A percentile compares a stretch with the other conserved stretches of the same genome.
Conservation (phyloP, 2,113 vertebrate species). For the Pangasianodon hypophthalmus region DNA sequence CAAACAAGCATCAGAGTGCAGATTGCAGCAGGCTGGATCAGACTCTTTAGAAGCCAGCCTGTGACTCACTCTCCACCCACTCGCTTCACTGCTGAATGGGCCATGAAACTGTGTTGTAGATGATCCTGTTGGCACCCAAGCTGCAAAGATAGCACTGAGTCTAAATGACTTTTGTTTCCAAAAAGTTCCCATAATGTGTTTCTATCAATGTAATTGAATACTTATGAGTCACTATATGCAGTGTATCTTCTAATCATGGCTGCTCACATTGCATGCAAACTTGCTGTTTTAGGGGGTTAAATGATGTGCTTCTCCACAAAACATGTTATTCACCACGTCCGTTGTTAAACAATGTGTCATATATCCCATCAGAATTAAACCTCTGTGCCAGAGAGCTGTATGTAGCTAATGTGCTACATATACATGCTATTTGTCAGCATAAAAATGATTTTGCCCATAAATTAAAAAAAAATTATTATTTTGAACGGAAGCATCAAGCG, state of each 20-base stretch:
- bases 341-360: background rate
- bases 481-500: too few species aligned
- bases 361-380: background rate
- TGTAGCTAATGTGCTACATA: background rate
- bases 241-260: background rate
- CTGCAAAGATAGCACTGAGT: conserved; percentile 24
- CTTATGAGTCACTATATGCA: background rate
- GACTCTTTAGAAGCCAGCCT: conserved; percentile 6
- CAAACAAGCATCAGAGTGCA: conserved; percentile 37
- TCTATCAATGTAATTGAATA: background rate
- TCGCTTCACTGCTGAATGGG: conserved; percentile 20
- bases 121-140: conserved; percentile 9
- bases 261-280: background rate
- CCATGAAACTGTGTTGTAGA: conserved; percentile 33
- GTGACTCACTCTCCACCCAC: conserved; percentile 47
- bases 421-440: background rate
- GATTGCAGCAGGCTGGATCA: conserved; percentile 41
- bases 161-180: conserved; percentile 16
- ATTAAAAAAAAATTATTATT: background rate
- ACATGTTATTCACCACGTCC: background rate
- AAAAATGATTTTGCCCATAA: background rate
- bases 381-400: background rate
- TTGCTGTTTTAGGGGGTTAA: background rate
- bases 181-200: background rate
- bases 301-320: background rate